Conservation (phyloP, 1,140 invertebrate species). For the Drosophila willistoni region DNA sequence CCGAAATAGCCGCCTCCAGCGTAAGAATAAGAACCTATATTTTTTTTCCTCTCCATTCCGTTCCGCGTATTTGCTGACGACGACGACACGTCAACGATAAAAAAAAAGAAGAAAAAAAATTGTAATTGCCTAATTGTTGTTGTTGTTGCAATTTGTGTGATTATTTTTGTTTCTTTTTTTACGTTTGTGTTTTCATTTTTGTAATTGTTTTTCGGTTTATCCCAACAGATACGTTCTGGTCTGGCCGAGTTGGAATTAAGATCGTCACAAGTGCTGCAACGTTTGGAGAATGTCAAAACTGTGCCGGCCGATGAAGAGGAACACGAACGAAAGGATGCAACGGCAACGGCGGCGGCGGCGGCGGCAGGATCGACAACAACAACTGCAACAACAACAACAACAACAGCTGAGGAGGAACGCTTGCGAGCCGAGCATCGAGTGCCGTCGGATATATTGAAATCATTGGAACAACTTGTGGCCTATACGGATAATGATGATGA, state of each 20-base stretch:
- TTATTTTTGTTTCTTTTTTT: not conserved
- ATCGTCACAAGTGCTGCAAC: conserved; percentile 76
- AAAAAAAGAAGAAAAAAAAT: not conserved
- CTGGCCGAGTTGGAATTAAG: conserved; percentile 77
- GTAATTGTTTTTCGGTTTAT: not conserved
- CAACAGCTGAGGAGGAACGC: conserved; percentile 23
- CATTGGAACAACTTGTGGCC: conserved; percentile 72
- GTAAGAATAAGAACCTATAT: conserved; percentile 39
- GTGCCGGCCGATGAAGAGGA: conserved; percentile 42
- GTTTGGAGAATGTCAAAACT: conserved; percentile 75
- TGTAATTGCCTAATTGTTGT: not conserved
- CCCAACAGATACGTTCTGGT: conserved; percentile 76
- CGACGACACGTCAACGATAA: conserved; percentile 61
- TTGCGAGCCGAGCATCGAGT: conserved; percentile 69
- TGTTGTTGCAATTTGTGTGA: conserved; percentile 4
- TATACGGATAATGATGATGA: conserved; percentile 81
- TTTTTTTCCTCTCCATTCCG: conserved; percentile 8
- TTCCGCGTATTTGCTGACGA: conserved; percentile 58
- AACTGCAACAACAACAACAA: not conserved
- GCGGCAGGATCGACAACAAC: not conserved
- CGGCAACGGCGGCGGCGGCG: not conserved
- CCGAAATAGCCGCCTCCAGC: conserved; percentile 62
- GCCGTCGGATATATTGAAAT: conserved; percentile 78
- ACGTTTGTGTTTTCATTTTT: no score
- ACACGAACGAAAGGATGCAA: not conserved